phyloP scores from a whole-genome alignment of 2,113 vertebrate genomes.

The Trematocara macrostoma region DNA sequence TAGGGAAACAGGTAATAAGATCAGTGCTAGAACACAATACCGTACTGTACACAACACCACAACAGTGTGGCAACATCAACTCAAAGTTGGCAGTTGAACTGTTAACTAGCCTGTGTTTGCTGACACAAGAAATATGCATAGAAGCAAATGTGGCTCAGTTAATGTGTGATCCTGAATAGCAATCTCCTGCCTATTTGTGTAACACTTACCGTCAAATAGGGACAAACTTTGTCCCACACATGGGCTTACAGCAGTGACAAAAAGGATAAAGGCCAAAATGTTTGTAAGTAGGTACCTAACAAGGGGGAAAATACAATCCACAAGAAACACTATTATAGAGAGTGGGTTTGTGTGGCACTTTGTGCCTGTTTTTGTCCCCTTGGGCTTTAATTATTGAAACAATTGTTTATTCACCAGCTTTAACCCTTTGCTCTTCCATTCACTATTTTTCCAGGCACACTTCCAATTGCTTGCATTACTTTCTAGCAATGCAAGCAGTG shows the following conservation, averaged over 20 bases:
- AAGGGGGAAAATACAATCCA: not conserved
- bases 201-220: not conserved
- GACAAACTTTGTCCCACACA: not conserved
- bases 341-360: not conserved
- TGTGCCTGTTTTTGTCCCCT: constrained; percentile 15
- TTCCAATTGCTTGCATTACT: not conserved
- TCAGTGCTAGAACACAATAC: constrained; percentile 19
- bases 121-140: not conserved
- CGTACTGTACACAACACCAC: not conserved
- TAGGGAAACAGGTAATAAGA: constrained; percentile 21
- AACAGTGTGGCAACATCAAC: not conserved
- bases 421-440: not conserved
- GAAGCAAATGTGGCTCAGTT: not conserved
- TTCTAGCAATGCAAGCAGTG: not conserved
- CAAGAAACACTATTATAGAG: not conserved
- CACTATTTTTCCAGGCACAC: not conserved
- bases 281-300: not conserved
- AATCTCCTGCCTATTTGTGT: not conserved
- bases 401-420: constrained; percentile 36
- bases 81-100: not conserved
- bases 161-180: not conserved
- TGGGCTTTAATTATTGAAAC: constrained; percentile 30
- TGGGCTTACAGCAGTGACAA: not conserved
- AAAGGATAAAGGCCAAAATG: not conserved
- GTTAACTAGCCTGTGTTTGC: not conserved